Base-by-base conservation (phyloP, 2,113 vertebrate species). In the Cephalopterus ornatus region DNA sequence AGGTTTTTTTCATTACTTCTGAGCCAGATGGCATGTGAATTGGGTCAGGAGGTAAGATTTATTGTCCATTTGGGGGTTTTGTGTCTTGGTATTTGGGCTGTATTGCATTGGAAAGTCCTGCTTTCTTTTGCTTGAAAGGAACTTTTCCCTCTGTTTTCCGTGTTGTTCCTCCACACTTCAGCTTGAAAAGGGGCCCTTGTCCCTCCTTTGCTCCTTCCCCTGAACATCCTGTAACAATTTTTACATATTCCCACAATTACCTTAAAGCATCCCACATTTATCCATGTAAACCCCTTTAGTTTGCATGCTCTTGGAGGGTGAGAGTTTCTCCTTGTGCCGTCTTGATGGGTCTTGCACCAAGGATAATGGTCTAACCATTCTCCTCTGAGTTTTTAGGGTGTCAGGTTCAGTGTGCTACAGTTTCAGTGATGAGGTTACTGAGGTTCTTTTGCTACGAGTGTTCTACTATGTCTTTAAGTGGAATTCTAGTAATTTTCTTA, bases 1-100 rank as follows among this genome's bases (percentile, higher is more conserved):
- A 98, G 97, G 73, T 99, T 99, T 96, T 99, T 99, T 98, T 99
- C 98, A 33, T 98, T 99, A 37, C 97, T 99, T 94, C 98, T 99
- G 95, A 98, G 96, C 89, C 99, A 99, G 94, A 99, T 99, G 98
- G 98, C 99, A 56, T 96, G 95, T 39, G 99, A 99, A 94, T 98
- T 98, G 95, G 98, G 98, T 94, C 99, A 99, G 63, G 98, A 99
- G 99, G 99, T 99, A 96, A 98, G 98, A 50, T 50, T 50, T 66
- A 44, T 49, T 42, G 27, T 73, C 26, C 44, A 58, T 50, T 15
- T 11, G 26, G 4, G 4, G 2, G 35, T 78, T 68, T 62, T 55
- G 41, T 94, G 12, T 77, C 6, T 65, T 32, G 6, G 4, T 68
- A 46, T 90, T 83, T 92, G 28, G 58, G 5, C 23, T 76, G 8